Percentiles rank a stretch among this genome's conserved stretches.
Conservation (phyloP, 2,113 vertebrate genomes). For the Mesitornis unicolor region DNA sequence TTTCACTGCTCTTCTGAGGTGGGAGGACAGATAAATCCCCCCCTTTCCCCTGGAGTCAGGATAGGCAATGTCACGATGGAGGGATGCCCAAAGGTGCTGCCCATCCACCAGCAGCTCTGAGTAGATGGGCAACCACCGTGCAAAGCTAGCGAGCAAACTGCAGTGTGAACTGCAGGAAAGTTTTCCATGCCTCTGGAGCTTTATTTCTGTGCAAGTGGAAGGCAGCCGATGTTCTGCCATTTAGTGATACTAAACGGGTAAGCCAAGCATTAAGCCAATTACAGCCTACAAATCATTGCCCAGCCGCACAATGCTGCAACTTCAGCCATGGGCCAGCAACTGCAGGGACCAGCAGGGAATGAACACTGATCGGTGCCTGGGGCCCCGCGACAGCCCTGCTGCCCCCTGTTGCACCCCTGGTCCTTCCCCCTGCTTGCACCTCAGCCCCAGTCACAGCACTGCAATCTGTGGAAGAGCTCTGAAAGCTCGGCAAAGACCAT, state of each 20-base stretch:
- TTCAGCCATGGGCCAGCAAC: neutral
- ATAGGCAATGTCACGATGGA: accelerated
- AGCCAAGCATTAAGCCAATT: slow-evolving; percentile 51
- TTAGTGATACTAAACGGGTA: neutral
- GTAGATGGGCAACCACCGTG: accelerated
- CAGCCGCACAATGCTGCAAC: neutral
- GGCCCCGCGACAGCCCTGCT: neutral
- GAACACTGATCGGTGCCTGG: neutral
- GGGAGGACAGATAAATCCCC: neutral
- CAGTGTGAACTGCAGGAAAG: neutral
- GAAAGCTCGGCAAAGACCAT: accelerated
- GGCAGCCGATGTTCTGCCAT: neutral
- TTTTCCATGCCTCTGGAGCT: neutral
- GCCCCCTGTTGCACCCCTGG: neutral
- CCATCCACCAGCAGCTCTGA: neutral
- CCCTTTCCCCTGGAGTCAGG: neutral
- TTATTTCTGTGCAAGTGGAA: neutral
- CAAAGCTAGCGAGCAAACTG: neutral
- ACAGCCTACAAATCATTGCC: slow-evolving; percentile 9
- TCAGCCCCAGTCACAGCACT: neutral
- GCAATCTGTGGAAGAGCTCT: neutral
- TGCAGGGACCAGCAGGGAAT: neutral
- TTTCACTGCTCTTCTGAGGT: neutral
- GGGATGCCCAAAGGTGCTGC: neutral
- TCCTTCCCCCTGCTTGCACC: neutral